Conservation (phyloP, 2,888 invertebrate species). For the Parnassius apollo region DNA sequence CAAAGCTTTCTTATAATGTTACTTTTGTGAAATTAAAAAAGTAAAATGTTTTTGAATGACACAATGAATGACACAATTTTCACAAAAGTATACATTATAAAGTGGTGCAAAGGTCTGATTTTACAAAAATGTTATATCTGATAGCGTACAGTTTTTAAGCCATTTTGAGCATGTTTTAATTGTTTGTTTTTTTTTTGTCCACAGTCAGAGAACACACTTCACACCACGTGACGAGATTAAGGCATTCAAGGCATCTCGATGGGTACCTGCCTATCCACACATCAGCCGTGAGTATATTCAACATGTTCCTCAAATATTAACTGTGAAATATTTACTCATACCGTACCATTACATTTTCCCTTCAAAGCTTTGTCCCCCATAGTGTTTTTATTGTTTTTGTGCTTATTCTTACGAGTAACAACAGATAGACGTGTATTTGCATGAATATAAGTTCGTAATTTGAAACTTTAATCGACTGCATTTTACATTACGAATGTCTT, state of each 20-base stretch:
- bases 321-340: constrained; percentile 27
- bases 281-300: constrained; percentile 60
- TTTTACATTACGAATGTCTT: constrained; percentile 12
- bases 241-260: constrained; percentile 67
- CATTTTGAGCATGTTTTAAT: not conserved
- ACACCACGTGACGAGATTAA: constrained; percentile 71
- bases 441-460: constrained; percentile 39
- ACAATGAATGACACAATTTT: too few species aligned
- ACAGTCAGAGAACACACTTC: constrained; percentile 65
- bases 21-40: too few species aligned
- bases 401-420: constrained; percentile 55
- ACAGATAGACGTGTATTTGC: constrained; percentile 47
- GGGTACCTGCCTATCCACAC: constrained; percentile 59
- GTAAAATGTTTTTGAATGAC: too few species aligned
- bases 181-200: constrained; percentile 36
- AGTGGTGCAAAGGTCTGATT: too few species aligned
- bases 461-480: constrained; percentile 11
- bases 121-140: too few species aligned
- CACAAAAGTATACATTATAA: too few species aligned
- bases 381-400: constrained; percentile 63
- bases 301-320: constrained; percentile 20
- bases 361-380: constrained; percentile 63
- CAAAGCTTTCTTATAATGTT: too few species aligned
- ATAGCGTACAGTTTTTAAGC: too few species aligned
- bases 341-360: constrained; percentile 39